phyloP scores from a whole-genome alignment of 2,888 invertebrate species.

The Idaea dimidiata region DNA sequence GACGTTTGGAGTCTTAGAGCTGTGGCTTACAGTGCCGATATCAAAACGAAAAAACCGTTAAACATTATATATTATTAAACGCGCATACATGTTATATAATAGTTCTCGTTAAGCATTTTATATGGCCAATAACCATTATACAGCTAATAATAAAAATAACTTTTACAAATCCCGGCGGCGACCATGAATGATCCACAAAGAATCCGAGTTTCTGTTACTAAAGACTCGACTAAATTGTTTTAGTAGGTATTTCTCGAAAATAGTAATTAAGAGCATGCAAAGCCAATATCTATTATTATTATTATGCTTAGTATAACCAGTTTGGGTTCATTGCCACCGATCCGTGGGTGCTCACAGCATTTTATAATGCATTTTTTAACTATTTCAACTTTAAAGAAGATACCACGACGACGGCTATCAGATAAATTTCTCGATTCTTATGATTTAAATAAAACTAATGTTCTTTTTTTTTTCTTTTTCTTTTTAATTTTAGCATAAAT shows the following conservation, averaged over 20 bases:
- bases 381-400: slow-evolving; percentile 24
- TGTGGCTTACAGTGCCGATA: neutral
- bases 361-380: slow-evolving; percentile 42
- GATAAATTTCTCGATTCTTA: slow-evolving; percentile 23
- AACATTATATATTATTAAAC: slow-evolving; percentile 17
- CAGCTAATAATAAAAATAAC: slow-evolving; percentile 14
- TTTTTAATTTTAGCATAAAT: slow-evolving; percentile 19
- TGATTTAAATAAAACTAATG: slow-evolving; percentile 30
- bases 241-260: slow-evolving; percentile 42
- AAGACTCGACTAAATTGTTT: slow-evolving; percentile 36
- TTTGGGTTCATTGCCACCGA: slow-evolving; percentile 33
- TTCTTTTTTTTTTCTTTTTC: slow-evolving; percentile 22
- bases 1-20: no score
- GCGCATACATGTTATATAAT: slow-evolving; percentile 10
- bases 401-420: slow-evolving; percentile 17
- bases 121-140: slow-evolving; percentile 27
- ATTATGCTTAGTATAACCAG: slow-evolving; percentile 43
- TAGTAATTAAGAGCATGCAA: slow-evolving; percentile 61
- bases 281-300: slow-evolving; percentile 48
- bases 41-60: slow-evolving; percentile 17
- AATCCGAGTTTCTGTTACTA: slow-evolving; percentile 30
- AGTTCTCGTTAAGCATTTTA: slow-evolving; percentile 27
- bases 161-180: slow-evolving; percentile 24
- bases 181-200: slow-evolving; percentile 32
- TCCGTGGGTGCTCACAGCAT: slow-evolving; percentile 27